Base-by-base conservation (phyloP, 1,140 invertebrate species). In the Drosophila aff. region DNA sequence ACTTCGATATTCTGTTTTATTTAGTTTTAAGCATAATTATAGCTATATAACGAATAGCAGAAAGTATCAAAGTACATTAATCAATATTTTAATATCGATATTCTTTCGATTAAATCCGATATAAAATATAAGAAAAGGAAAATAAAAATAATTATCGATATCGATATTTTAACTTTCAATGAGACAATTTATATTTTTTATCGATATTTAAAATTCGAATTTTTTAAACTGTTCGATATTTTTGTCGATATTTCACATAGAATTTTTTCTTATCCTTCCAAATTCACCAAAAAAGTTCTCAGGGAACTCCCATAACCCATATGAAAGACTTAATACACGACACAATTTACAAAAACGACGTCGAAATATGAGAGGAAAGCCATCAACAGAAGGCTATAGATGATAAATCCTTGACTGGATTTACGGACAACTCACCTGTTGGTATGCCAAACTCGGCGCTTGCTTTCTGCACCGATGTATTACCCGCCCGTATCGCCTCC, bases 401-500 rank as follows among this genome's bases (percentile, higher is more conserved):
- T 28, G 0, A 49, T n/a, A 23, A 16, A 16, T 15, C 9, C 5
- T 8, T 0, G 55, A 69, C 21, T 68, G 68, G 57, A 73, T 50
- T 52, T 13, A 9, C 67, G 15, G 67, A 38, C 23, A 72, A 73
- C 91, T 92, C 78, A 91, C 94, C 96, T 33, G 96, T 97, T 8
- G 97, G 97, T 81, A 98, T 98, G 41, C 97, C 97, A 92, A 95
- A 97, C 90, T 96, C 96, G 4, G 96, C 95, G 59, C 96, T 96
- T 47, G 97, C 97, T 81, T 96, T 95, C 93, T 97, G 97, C 40
- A 98, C 97, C n/a, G 96, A 97, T 52, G 96, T 95, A 84, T 96
- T 96, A 41, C 97, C 97, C 53, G 95, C 95, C 71, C 97, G 94
- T 77, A 98, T 97, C 62, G 97, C 96, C 91, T 97, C 96, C 43